phyloP scores from a whole-genome alignment of 2,888 invertebrate genomes.

The Dasysyrphus tricinctus region DNA sequence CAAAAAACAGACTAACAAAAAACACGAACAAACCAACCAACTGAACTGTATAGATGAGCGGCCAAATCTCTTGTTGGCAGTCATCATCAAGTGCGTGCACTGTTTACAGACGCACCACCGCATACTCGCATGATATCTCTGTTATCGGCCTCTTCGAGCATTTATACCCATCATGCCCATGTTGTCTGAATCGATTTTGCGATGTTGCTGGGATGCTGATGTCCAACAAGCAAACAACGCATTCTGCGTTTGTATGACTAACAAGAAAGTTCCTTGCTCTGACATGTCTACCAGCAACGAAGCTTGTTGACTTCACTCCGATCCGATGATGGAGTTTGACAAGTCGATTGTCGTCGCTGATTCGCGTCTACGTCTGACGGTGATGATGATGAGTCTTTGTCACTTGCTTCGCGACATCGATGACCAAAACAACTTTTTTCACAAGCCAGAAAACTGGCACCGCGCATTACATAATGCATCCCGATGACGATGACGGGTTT shows the following conservation, averaged over 20 bases:
- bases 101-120: slow-evolving; percentile 53
- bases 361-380: slow-evolving; percentile 66
- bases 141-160: slow-evolving; percentile 50
- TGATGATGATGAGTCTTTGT: slow-evolving; percentile 74
- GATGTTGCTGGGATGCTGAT: not conserved
- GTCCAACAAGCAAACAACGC: slow-evolving; percentile 39
- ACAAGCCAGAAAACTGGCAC: slow-evolving; percentile 29
- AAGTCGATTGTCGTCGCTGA: slow-evolving; percentile 69
- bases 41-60: slow-evolving; percentile 14
- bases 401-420: slow-evolving; percentile 71
- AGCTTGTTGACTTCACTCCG: slow-evolving; percentile 67
- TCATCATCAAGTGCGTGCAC: slow-evolving; percentile 62
- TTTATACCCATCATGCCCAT: not conserved
- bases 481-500: slow-evolving; percentile 47
- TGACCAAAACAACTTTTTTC: slow-evolving; percentile 67
- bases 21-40: slow-evolving; percentile 9
- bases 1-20: not conserved
- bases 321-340: slow-evolving; percentile 68
- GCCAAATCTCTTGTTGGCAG: slow-evolving; percentile 62
- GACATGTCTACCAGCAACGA: slow-evolving; percentile 69
- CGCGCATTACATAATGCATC: slow-evolving; percentile 59
- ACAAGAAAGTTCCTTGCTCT: slow-evolving; percentile 73
- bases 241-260: slow-evolving; percentile 44
- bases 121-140: slow-evolving; percentile 65
- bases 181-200: slow-evolving; percentile 18